Conservation (phyloP, 1,140 invertebrate genomes). For the Bombus polaris region DNA sequence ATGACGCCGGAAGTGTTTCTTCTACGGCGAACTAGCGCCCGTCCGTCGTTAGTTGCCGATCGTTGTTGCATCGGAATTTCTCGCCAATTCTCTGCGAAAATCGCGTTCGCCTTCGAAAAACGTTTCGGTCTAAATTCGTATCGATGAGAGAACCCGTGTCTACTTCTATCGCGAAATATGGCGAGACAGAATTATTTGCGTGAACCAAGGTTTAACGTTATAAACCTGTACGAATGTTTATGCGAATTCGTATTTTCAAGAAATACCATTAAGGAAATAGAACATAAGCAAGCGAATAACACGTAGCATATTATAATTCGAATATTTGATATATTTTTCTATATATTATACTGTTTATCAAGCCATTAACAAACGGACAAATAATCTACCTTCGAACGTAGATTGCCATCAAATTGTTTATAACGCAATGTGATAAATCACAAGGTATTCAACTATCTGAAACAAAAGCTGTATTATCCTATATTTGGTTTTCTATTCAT, state of each 20-base stretch:
- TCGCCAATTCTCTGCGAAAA: background rate
- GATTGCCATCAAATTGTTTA: background rate
- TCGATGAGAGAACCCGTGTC: background rate
- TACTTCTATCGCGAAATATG: too few relatives aligned
- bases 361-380: background rate
- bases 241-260: too few relatives aligned
- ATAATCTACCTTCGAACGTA: background rate
- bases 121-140: background rate
- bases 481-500: background rate
- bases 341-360: background rate
- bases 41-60: constrained; percentile 49
- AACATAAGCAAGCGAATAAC: too few relatives aligned
- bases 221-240: background rate
- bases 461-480: background rate
- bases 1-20: constrained; percentile 50
- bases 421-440: background rate
- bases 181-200: background rate
- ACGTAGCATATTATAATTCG: too few relatives aligned
- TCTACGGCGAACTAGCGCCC: background rate
- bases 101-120: background rate
- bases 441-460: background rate
- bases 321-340: background rate
- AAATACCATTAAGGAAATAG: too few relatives aligned
- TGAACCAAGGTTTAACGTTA: background rate
- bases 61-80: constrained; percentile 14